Conservation (phyloP, 2,888 invertebrate genomes). For the Arctia plantaginis region DNA sequence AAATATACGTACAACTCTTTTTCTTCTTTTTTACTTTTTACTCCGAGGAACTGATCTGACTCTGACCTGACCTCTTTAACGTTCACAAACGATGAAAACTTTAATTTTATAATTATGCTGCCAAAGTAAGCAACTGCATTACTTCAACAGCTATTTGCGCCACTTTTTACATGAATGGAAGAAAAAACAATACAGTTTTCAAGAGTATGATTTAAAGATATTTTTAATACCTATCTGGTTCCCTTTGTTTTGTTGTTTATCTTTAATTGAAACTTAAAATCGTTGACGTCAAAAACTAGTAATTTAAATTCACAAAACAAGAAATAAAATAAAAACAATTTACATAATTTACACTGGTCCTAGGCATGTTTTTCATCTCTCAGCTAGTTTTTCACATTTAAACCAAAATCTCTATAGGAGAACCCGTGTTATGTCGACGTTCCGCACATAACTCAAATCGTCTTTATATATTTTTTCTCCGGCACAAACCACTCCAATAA, state of each 20-base stretch:
- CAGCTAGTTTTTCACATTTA: not conserved
- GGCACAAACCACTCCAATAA: slow-evolving; percentile 71
- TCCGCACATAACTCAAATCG: slow-evolving; percentile 70
- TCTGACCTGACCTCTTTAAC: no score
- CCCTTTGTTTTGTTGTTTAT: no score
- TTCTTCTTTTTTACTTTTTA: not conserved
- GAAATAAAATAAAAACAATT: no score
- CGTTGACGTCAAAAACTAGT: no score
- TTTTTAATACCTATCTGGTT: not conserved
- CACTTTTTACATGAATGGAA: not conserved
- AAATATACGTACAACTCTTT: not conserved
- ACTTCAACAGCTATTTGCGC: not conserved
- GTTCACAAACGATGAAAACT: no score
- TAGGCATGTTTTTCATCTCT: no score
- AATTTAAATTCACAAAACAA: no score
- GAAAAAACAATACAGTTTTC: not conserved
- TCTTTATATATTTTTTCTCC: slow-evolving; percentile 67
- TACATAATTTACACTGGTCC: no score
- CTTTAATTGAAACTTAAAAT: not conserved
- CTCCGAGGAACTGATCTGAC: no score
- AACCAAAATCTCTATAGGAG: no score
- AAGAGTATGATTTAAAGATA: not conserved
- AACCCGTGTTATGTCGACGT: slow-evolving; percentile 47
- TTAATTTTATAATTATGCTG: no score
- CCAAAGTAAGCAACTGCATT: no score